Base-by-base conservation (phyloP, 2,888 invertebrate genomes). In the Sphecodes monilicornis region DNA sequence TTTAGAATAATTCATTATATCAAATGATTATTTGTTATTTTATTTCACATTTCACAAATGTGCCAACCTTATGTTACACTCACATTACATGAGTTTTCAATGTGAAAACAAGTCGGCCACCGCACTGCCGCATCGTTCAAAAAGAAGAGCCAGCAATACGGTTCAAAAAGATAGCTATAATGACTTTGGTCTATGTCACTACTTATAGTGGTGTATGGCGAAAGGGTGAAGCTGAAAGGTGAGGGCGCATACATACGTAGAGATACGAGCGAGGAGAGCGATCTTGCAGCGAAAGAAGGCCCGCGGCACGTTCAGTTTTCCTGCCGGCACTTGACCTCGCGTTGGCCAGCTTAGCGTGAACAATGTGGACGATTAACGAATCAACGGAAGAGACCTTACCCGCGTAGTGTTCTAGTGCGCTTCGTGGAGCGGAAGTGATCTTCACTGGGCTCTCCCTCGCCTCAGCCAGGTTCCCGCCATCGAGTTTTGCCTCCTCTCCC, bases 391-490 rank as follows among this genome's bases (percentile, higher is more conserved):
- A 83, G 85, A 87, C 85, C 87, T 68, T 86, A 82, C 80, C 81
- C 76, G 80, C 85, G 84, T 72, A 84, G 85, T 87, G 88, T 89
- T 89, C 88, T 89, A 87, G 89, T 89, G 82, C 86, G 90, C 87
- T 90, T 82, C 83, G 82, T 84, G 90, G 88, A 87, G 92, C 89
- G 91, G 92, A 91, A 91, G 90, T 82, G 90, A 89, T 89, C 89
- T 84, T 83, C 77, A 75, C 78, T 57, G 73, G 54, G 71, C 81
- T 84, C 78, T 43, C 72, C 78, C 74, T 78, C 75, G 32, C 76
- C 87, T 76, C 78, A 69, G 64, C 64, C 78, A 76, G 70, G 77
- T 84, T 82, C 73, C 87, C 68, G 77, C 79, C 84, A 69, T 87
- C 87, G 80, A 85, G 81, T 85, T 87, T 85, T 84, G 80, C 85